Evolutionary conservation across 1,140 invertebrate species (phyloP).

Genomic region (Heterodera schachtii): DNA sequence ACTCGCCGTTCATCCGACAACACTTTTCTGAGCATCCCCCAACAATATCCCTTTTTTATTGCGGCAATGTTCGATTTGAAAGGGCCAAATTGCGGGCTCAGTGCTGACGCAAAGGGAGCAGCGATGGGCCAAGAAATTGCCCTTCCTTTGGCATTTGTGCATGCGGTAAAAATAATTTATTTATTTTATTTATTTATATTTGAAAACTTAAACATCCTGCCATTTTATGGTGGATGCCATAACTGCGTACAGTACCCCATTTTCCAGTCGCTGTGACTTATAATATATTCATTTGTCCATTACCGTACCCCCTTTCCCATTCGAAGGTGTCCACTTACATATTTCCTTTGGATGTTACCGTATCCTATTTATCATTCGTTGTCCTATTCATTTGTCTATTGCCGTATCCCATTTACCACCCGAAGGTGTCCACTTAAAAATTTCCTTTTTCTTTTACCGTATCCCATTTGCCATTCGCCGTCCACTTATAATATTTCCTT

Average conservation of each 20-base stretch:
- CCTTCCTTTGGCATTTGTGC: constrained; percentile 58
- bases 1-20: background rate
- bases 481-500: too few species aligned
- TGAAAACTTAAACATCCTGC: background rate
- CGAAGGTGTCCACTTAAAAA: too few species aligned
- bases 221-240: too few species aligned
- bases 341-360: too few species aligned
- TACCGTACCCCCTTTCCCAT: too few species aligned
- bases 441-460: too few species aligned
- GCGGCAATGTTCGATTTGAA: constrained; percentile 61
- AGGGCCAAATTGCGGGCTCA: constrained; percentile 46
- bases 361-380: too few species aligned
- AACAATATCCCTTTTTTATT: constrained; percentile 58
- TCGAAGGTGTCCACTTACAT: constrained; percentile 50
- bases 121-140: constrained; percentile 26
- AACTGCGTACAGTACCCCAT: background rate
- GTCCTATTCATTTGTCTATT: too few species aligned
- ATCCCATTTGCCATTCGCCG: too few species aligned
- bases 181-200: background rate
- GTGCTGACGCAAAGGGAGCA: background rate
- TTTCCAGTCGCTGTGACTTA: background rate
- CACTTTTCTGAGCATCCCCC: constrained; percentile 54
- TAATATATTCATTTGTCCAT: too few species aligned
- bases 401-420: too few species aligned
- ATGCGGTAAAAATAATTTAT: constrained; percentile 45